Evolutionary conservation across 2,888 invertebrate species (phyloP), one percentile per base, ranked within the genome.

Genomic region (Diloba caeruleocephala): DNA sequence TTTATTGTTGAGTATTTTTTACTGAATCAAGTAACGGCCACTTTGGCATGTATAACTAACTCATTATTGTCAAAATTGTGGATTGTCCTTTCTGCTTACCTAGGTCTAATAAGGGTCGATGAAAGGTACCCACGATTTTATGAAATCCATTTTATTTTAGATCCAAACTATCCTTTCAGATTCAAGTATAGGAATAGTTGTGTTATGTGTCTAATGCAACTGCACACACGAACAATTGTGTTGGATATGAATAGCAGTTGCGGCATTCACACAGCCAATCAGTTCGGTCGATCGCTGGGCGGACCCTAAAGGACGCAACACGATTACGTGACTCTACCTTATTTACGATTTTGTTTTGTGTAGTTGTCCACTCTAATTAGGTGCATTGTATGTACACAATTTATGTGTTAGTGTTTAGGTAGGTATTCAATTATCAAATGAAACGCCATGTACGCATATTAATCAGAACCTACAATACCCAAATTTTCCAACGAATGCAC

Each of bases 401-500:
- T 10, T 10, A 26, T 26, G 2, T 26, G 2, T n/a, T 12, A 12
- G 5, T 12, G 12, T 12, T 21, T 7, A 23, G 10, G 23, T 25
- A 33, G 6, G 10, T n/a, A 21, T 1, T 12, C 34, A 28, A 9
- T 28, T 12, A 12, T 28, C 28, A 12, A 28, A 10, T 28, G 7
- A 29, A 29, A 29, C 4, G 7, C 13, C 1, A 14, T 31, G n/a
- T 10, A 21, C 33, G 25, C n/a, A 44, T 34, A 39, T 39, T 19
- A 21, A 45, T 8, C 37, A 33, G 12, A 38, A 25, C 28, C 9
- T 29, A 56, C 50, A 58, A 63, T 65, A 57, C 54, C 5, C 23
- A 52, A 71, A 58, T 58, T 63, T 59, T 53, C 59, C 46, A 34
- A 37, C 19, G 26, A 31, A 17, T 70, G 56, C 53, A 50, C 51